phyloP scores from a whole-genome alignment of 2,888 invertebrate species.

The Caenorhabditis virilis region DNA sequence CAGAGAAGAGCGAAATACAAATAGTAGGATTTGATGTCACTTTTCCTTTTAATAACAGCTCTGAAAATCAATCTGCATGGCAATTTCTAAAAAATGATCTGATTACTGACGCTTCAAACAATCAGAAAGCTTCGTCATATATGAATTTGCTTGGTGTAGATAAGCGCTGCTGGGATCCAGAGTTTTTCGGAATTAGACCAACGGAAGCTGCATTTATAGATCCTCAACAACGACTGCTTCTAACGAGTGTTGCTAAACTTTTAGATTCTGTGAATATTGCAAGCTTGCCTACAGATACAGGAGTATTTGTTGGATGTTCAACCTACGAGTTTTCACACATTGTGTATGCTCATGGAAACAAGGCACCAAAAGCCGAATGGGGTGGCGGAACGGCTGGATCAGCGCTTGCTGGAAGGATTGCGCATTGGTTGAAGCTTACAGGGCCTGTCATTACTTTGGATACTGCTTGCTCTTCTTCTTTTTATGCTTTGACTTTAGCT shows the following conservation, averaged over 20 bases:
- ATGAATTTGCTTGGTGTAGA: slow-evolving; percentile 37
- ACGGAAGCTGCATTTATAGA: slow-evolving; percentile 78
- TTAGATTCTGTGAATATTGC: slow-evolving; percentile 73
- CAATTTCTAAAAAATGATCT: slow-evolving; percentile 30
- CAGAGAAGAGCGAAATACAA: slow-evolving; percentile 15
- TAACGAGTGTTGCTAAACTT: slow-evolving; percentile 67
- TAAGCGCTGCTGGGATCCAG: slow-evolving; percentile 67
- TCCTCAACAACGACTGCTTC: slow-evolving; percentile 83
- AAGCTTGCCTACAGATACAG: slow-evolving; percentile 85
- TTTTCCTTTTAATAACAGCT: slow-evolving; percentile 23
- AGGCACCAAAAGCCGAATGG: slow-evolving; percentile 70
- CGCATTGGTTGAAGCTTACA: slow-evolving; percentile 89
- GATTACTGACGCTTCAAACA: too few relatives aligned
- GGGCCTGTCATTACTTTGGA: slow-evolving; percentile 93
- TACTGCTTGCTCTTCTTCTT: slow-evolving; percentile 93
- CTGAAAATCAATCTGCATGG: slow-evolving; percentile 21
- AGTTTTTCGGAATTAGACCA: slow-evolving; percentile 68
- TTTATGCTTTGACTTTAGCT: slow-evolving; percentile 73
- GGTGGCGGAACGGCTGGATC: slow-evolving; percentile 87
- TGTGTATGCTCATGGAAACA: slow-evolving; percentile 37
- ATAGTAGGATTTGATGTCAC: slow-evolving; percentile 36
- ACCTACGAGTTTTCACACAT: slow-evolving; percentile 56
- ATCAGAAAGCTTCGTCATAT: slow-evolving; percentile 1
- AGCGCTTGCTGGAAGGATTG: slow-evolving; percentile 86
- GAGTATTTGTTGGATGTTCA: slow-evolving; percentile 86